Percentiles rank a stretch among this genome's conserved stretches.
These are phyloP conservation scores for Acanthopleura granulata DNA, from an alignment of 2,888 invertebrate genomes.

Conservation along the genomic window DNA sequence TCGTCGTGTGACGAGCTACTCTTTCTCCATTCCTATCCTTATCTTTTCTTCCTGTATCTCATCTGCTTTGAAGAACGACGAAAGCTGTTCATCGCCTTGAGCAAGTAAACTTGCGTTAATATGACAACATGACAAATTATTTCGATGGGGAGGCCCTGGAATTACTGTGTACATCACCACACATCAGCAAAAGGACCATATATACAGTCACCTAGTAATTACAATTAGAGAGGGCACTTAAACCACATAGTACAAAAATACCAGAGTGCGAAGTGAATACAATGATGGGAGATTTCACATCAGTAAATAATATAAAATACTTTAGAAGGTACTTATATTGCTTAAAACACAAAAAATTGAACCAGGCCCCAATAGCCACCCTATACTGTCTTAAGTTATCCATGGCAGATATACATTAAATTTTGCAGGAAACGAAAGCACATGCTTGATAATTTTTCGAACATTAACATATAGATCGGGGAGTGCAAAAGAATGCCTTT, in stretches of 20 bases:
- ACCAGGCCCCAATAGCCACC: not conserved
- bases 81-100: too few relatives aligned
- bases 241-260: not conserved
- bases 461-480: too few relatives aligned
- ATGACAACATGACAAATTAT: not conserved
- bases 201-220: not conserved
- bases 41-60: not conserved
- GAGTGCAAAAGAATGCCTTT: too few relatives aligned
- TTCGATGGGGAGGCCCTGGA: not conserved
- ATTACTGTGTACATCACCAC: not conserved
- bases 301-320: not conserved
- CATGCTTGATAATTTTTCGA: too few relatives aligned
- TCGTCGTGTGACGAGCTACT: not conserved
- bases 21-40: not conserved
- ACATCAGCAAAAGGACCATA: not conserved
- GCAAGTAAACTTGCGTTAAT: not conserved
- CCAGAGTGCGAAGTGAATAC: not conserved
- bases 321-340: not conserved
- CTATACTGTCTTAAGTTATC: not conserved
- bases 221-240: not conserved
- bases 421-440: not conserved
- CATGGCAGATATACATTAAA: not conserved
- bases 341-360: not conserved
- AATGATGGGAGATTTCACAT: not conserved
- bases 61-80: not conserved